Evolutionary conservation across 2,797 vertebrate genomes (phyloP), one percentile per base, ranked within the genome.

Genomic region (Tokudaia tokunoshimensis): DNA sequence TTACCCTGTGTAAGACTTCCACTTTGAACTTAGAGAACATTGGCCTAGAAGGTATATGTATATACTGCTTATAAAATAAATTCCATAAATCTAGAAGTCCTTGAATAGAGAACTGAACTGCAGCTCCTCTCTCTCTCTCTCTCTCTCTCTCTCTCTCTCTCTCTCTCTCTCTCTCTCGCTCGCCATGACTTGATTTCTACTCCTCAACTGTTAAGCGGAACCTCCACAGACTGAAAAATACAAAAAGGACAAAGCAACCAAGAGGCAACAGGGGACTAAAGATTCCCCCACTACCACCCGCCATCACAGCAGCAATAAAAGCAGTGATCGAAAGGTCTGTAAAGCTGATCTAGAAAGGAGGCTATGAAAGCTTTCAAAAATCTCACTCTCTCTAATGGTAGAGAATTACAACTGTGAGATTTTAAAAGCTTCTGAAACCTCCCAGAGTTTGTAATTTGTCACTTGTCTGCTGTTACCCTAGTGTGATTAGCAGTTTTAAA

Each of bases 381-480:
- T 44, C 70, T 70, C 82, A 17, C 29, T 47, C 74, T 55, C 85
- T 84, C 59, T 88, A 31, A 44, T 41, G 20, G 13, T 50, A 34
- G 26, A 89, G 88, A 91, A 89, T 88, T 78, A 75, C 70, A 34
- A 70, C 55, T 34, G 14, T 74, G 14, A 81, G 41, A 82, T 70
- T 88, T 91, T 70, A 22, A 93, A 95, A 89, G 82, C 63, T 89
- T 85, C 61, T 20, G 4, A 91, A 86, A 74, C 55, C 63, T 85
- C 22, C n/a, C 67, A 67, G 92, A 50, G 34, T 92, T 95, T 85
- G 14, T 91, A 20, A 85, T 95, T 94, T 95, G 61, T 74, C 55
- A 70, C 11, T 92, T 14, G 22, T 81, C 22, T 3, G 15, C 89
- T 88, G 6, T 79, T 59, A 90, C 55, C 52, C 55, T 76, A n/a